These are phyloP conservation scores for Sarcophilus harrisii DNA, from an alignment of 2,797 vertebrate genomes.

Conservation along the genomic window DNA sequence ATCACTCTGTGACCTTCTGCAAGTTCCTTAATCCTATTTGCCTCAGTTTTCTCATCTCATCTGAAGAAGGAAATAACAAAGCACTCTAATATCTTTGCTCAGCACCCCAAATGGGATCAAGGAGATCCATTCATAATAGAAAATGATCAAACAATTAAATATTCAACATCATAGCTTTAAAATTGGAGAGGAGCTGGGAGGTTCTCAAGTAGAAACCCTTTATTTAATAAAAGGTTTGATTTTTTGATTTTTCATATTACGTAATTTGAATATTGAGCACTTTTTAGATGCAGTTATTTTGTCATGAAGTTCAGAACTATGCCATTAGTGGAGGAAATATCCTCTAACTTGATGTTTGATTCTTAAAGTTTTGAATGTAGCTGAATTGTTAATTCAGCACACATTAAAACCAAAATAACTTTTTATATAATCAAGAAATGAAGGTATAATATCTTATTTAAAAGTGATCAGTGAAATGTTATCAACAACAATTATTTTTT, in stretches of 20 bases:
- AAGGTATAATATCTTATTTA: neutral
- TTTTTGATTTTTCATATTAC: neutral
- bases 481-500: neutral
- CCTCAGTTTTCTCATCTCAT: neutral
- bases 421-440: neutral
- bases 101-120: neutral
- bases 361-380: neutral
- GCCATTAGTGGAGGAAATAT: neutral
- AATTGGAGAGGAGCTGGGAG: neutral
- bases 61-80: neutral
- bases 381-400: neutral
- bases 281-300: neutral
- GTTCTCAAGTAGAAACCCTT: neutral
- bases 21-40: neutral
- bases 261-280: neutral
- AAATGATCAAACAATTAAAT: neutral
- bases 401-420: neutral
- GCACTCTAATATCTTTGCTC: neutral
- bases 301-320: neutral
- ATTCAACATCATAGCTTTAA: neutral
- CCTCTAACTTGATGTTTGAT: neutral
- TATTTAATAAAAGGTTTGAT: neutral
- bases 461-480: neutral
- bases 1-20: neutral
- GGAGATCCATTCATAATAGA: neutral